Evolutionary conservation across 2,113 vertebrate species (phyloP).

Genomic region (Monopterus albus): DNA sequence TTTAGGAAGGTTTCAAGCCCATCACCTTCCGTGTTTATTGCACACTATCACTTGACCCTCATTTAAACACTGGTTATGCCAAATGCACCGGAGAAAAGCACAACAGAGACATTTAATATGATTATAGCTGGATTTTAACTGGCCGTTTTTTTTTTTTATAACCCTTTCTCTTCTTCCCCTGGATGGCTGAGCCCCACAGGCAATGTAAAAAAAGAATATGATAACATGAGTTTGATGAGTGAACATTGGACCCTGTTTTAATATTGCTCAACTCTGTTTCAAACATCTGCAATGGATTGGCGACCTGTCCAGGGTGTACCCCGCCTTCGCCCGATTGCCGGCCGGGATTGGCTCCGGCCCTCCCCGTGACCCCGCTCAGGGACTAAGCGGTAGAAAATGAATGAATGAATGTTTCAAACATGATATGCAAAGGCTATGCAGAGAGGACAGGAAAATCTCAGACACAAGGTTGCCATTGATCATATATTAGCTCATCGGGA

Average conservation of each 20-base stretch:
- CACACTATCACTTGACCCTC: constrained; percentile 3
- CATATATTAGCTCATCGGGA: not conserved
- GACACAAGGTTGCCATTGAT: no score
- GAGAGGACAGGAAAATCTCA: constrained; percentile 1
- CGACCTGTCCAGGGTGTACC: no score
- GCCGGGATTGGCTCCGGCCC: no score
- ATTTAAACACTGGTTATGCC: constrained; percentile 13
- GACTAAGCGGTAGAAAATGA: no score
- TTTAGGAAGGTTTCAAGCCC: constrained; percentile 2
- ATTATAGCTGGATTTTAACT: constrained; percentile 10
- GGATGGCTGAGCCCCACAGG: constrained; percentile 11
- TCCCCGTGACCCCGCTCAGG: no score
- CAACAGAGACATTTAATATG: constrained; percentile 22
- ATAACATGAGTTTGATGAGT: constrained; percentile 27
- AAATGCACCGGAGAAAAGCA: not conserved
- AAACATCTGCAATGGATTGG: no score
- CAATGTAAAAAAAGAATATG: constrained; percentile 27
- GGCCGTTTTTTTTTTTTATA: not conserved
- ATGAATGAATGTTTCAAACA: no score
- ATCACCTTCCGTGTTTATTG: not conserved
- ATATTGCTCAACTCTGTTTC: constrained; percentile 35
- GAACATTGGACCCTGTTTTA: constrained; percentile 18
- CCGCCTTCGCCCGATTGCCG: no score
- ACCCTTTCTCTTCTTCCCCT: constrained; percentile 9
- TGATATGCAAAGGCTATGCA: not conserved